These are phyloP conservation scores for Unio pictorum DNA, from an alignment of 2,888 invertebrate genomes.

Conservation along the genomic window DNA sequence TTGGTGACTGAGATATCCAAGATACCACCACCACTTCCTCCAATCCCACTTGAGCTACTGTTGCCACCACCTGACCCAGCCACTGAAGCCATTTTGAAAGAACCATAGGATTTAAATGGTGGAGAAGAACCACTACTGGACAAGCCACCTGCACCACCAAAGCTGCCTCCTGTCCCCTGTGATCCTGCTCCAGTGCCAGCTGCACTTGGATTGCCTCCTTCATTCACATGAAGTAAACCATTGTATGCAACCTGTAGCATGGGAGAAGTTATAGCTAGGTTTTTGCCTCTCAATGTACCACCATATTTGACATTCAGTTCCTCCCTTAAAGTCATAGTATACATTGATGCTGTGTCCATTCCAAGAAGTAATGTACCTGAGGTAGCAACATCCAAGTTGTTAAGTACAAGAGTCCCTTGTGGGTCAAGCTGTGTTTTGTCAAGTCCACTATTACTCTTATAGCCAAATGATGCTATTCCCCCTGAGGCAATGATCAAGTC, in stretches of 20 bases:
- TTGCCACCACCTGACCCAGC: constrained; percentile 45
- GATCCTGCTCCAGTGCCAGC: constrained; percentile 29
- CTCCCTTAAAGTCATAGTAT: constrained; percentile 31
- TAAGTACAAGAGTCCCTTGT: constrained; percentile 37
- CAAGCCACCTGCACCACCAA: constrained; percentile 55
- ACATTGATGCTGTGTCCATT: constrained; percentile 22
- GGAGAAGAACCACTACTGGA: constrained; percentile 19
- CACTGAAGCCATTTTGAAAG: constrained; percentile 14
- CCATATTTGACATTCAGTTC: constrained; percentile 44
- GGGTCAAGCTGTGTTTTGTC: constrained; percentile 15
- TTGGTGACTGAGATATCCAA: constrained; percentile 20
- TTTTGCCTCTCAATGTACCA: constrained; percentile 29
- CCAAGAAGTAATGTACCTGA: constrained; percentile 42
- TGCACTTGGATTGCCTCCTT: constrained; percentile 27
- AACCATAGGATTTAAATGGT: constrained; percentile 21
- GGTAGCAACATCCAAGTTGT: constrained; percentile 41
- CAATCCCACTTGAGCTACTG: constrained; percentile 16
- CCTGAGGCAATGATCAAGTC: constrained; percentile 49
- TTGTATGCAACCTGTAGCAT: constrained; percentile 40
- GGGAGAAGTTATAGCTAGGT: constrained; percentile 34
- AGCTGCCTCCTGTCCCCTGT: constrained; percentile 44
- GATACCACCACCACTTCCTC: constrained; percentile 42
- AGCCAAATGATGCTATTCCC: constrained; percentile 33
- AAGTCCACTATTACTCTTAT: constrained; percentile 35
- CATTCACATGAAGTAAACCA: constrained; percentile 34